phyloP scores from a whole-genome alignment of 2,113 vertebrate species.

The Aix galericulata region DNA sequence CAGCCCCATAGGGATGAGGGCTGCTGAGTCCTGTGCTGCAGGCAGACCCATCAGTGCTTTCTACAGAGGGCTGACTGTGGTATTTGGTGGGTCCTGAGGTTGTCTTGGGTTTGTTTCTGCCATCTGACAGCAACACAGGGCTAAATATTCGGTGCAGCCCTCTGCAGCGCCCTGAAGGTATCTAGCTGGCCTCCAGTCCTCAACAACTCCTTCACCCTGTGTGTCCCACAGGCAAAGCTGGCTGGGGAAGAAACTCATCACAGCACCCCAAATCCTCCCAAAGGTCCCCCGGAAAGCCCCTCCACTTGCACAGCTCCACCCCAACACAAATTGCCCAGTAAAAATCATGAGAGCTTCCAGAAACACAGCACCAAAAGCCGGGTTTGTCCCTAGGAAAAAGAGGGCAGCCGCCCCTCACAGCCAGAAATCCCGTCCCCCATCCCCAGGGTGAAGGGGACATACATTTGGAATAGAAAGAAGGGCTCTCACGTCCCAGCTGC shows the following conservation, averaged over 20 bases:
- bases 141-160: not conserved
- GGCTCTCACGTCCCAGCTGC: fast-evolving
- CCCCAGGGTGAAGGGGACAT: not conserved
- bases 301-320: not conserved
- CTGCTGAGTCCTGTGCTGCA: not conserved
- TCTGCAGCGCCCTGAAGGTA: not conserved
- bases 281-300: not conserved
- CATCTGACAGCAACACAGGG: fast-evolving
- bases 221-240: not conserved
- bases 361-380: not conserved
- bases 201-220: fast-evolving
- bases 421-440: not conserved
- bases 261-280: not conserved
- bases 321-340: fast-evolving
- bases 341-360: not conserved
- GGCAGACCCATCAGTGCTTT: not conserved
- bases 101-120: not conserved
- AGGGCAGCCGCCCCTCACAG: fast-evolving
- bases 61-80: not conserved
- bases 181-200: not conserved
- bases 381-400: not conserved
- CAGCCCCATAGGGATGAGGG: fast-evolving
- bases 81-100: not conserved
- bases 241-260: not conserved
- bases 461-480: not conserved